Evolutionary conservation across 2,888 invertebrate species (phyloP), one percentile per base, ranked within the genome.

Genomic region (Achlya flavicornis): DNA sequence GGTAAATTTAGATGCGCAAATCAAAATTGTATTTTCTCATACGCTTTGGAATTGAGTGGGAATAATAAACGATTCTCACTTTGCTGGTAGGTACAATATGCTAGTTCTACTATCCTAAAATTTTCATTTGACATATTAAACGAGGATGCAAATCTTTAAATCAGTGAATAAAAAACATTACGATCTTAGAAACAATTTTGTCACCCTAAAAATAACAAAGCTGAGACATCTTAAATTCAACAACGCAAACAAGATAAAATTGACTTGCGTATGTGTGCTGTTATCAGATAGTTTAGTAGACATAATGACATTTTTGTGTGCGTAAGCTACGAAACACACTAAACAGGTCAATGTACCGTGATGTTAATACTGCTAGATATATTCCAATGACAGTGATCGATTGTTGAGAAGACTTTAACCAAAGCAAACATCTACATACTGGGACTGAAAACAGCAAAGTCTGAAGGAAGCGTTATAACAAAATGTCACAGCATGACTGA

Each of bases 361-460:
- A 79, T 88, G 87, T 91, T 90, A 91, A 90, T 87, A 85, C 75
- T 71, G 75, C 76, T 79, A 81, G 78, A 83, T 84, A 86, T 81
- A 79, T 79, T 82, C 76, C 78, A 73, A 77, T 82, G 92, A 91
- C 93, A 90, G 85, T 93, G 93, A 93, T 92, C 88, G 91, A 93
- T 92, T 86, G 88, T 81, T 79, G 79, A 80, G 85, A 87, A 88
- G 87, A 88, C 84, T 85, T 89, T 82, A 87, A 84, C 85, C 87
- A 86, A 79, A 80, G 83, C 88, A 91, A 92, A 92, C 90, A 91
- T 82, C 78, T 82, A 84, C 81, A 80, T 80, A 77, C 74, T 70
- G 69, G 68, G 66, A 64, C 70, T 81, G 83, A 81, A 81, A 81
- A 81, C 85, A 83, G 85, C 82, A 85, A 85, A 89, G 86, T 87